Evolutionary conservation across 2,888 invertebrate genomes (phyloP).

Genomic region (Lepeophtheirus nordmannii): DNA sequence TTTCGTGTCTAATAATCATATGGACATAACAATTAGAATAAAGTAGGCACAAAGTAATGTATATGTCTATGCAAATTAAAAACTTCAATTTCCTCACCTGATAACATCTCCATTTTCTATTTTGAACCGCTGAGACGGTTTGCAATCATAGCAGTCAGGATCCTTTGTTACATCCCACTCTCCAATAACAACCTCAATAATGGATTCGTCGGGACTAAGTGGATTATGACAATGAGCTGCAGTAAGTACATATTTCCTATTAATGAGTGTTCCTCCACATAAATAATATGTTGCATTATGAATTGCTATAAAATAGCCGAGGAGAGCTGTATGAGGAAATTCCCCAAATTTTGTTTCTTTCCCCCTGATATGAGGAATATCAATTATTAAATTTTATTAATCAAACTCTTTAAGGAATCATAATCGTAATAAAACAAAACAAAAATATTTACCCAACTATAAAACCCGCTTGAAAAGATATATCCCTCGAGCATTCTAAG

Average conservation of each 20-base stretch:
- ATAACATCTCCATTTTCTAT: not conserved
- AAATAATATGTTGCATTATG: not conserved
- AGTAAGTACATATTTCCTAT: not conserved
- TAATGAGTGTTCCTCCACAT: not conserved
- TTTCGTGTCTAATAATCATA: no score
- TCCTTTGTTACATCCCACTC: not conserved
- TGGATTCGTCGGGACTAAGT: not conserved
- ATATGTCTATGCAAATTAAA: no score
- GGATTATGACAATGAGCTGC: conserved; percentile 1
- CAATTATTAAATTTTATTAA: no score
- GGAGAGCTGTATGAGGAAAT: conserved; percentile 12
- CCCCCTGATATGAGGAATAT: not conserved
- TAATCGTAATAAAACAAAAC: no score
- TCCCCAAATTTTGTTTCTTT: not conserved
- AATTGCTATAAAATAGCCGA: conserved; percentile 2
- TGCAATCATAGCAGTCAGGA: not conserved
- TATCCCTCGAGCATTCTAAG: no score
- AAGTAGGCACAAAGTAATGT: no score
- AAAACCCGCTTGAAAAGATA: no score
- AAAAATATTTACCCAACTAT: no score
- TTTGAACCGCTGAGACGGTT: not conserved
- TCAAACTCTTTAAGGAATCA: no score
- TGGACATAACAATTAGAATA: no score
- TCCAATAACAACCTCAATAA: not conserved
- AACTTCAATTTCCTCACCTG: no score